A percentile compares a stretch with the other conserved stretches of the same genome.
phyloP scores from a whole-genome alignment of 2,888 invertebrate species.

The Trachelus stipa region DNA sequence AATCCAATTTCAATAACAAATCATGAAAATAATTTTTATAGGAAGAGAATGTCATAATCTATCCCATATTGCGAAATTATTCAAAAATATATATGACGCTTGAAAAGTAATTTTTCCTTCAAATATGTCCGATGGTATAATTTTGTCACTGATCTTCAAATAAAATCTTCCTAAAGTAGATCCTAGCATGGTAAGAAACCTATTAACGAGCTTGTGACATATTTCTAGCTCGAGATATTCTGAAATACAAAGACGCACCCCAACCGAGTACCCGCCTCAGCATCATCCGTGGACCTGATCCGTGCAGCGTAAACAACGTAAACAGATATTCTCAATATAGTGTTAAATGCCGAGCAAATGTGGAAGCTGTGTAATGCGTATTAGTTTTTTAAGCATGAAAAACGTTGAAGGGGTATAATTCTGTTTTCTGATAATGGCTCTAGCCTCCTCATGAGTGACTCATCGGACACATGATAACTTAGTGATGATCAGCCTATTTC shows the following conservation, averaged over 20 bases:
- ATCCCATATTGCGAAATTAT: neutral
- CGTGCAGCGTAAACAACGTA: constrained; percentile 53
- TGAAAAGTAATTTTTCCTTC: neutral
- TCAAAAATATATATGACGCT: neutral
- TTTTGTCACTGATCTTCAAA: neutral
- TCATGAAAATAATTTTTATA: neutral
- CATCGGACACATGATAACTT: neutral
- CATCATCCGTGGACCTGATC: constrained; percentile 50
- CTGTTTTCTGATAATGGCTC: neutral
- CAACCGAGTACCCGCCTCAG: constrained; percentile 44
- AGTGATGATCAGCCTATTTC: neutral
- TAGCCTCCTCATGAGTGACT: neutral
- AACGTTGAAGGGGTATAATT: neutral
- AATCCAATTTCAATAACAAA: constrained; percentile 23
- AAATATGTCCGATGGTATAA: neutral
- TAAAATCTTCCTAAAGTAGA: neutral
- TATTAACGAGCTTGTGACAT: neutral
- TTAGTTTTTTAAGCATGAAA: neutral
- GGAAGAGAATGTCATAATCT: neutral
- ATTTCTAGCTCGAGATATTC: constrained; percentile 40
- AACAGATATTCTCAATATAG: constrained; percentile 39
- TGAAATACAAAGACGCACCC: constrained; percentile 52
- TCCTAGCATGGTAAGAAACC: neutral
- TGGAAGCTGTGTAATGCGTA: constrained; percentile 8
- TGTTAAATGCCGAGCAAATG: constrained; percentile 17